Base-by-base conservation (phyloP, 1,140 invertebrate species). In the Aphelenchoides avenae region DNA sequence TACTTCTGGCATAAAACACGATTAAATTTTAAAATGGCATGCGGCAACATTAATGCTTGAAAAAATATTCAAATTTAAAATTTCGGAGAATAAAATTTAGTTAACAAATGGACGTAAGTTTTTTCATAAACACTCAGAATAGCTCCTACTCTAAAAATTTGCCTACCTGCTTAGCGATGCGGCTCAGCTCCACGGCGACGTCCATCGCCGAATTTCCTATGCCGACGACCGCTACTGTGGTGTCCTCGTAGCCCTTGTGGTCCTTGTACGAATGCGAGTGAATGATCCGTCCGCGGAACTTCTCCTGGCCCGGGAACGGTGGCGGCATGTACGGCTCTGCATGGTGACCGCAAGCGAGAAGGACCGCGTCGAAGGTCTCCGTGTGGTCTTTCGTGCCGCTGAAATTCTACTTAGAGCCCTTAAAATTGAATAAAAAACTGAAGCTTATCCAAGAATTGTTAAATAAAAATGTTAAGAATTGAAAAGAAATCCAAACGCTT, bases 161-260 rank as follows among this genome's bases (percentile, higher is more conserved):
- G n/a, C n/a, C 6, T 33, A 79, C 80, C 73, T 79, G 63, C 40
- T 77, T 71, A 7, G 79, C 72, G 13, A 80, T 70, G 46, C 75
- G 75, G 27, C 76, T 77, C 5, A 82, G 52, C 52, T 83, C 82
- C 4, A 81, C 80, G 6, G 81, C 82, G 20, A 81, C 79, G 63
- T 83, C 82, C 5, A 77, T 75, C 13, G 78, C 82, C 3, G 82
- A 83, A 64, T 83, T 83, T 7, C 82, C 82, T 33, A 83, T 77
- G 15, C 82, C 82, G 22, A 52, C 50, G 1, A 52, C 50, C 24
- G 51, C 50, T 7, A 26, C 51, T 15, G 51, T 49, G 29, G 24
- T 7, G 33, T 77, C 75, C 24, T 78, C 75, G 55, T 70, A 81
- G 5, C 68, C 66, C n/a, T 51, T 48, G 9, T 52, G 61, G 40